These are phyloP conservation scores for Nansenia antarctica DNA, from an alignment of 2,113 vertebrate species.

Conservation along the genomic window DNA sequence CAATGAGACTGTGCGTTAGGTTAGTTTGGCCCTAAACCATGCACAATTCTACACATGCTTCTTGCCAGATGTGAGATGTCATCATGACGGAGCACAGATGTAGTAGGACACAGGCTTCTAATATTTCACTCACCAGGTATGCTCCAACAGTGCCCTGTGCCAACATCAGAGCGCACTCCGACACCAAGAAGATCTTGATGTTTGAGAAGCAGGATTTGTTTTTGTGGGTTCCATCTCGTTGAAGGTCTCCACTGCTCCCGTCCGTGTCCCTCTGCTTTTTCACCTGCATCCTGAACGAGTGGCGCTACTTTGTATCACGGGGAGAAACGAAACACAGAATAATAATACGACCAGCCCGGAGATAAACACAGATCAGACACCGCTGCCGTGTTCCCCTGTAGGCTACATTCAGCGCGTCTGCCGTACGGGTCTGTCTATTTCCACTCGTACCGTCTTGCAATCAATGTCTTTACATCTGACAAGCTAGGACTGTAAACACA, in stretches of 20 bases:
- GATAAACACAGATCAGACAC: slow-evolving; percentile 31
- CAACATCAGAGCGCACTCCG: slow-evolving; percentile 96
- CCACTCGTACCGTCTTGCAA: neutral
- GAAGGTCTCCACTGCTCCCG: slow-evolving; percentile 73
- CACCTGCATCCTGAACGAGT: slow-evolving; percentile 81
- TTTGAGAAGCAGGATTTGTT: slow-evolving; percentile 90
- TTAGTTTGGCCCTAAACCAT: neutral
- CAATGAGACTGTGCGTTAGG: neutral
- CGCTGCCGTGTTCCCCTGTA: slow-evolving; percentile 17
- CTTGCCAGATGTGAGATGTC: neutral
- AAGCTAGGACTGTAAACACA: slow-evolving; percentile 35
- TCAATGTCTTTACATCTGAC: slow-evolving; percentile 25
- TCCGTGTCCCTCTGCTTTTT: slow-evolving; percentile 77
- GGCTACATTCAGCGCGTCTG: slow-evolving; percentile 55
- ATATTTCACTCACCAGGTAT: slow-evolving; percentile 89
- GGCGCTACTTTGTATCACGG: slow-evolving; percentile 42
- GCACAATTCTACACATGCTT: neutral
- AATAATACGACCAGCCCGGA: slow-evolving; percentile 26
- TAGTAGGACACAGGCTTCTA: neutral
- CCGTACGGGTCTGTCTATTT: slow-evolving; percentile 19
- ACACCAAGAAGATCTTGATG: slow-evolving; percentile 95
- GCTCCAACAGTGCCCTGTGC: slow-evolving; percentile 97
- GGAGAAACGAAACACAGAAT: slow-evolving; percentile 41
- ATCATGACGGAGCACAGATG: neutral
- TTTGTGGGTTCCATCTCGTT: slow-evolving; percentile 76